These are phyloP conservation scores for Sarotherodon lohbergeri DNA, from an alignment of 2,113 vertebrate genomes.

Conservation along the genomic window DNA sequence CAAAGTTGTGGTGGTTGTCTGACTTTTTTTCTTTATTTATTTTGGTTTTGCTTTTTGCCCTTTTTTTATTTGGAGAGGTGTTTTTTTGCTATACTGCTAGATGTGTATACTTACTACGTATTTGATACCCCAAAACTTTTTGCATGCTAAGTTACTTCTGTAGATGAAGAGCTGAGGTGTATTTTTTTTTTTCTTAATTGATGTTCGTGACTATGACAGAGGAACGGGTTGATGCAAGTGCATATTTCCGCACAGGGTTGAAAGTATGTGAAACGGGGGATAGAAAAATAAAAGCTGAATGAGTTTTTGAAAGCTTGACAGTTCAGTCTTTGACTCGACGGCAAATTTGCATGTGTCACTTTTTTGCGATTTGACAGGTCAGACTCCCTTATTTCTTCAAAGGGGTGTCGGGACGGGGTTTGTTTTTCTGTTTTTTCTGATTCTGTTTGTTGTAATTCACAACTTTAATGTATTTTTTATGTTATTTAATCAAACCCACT, in stretches of 20 bases:
- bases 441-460: slow-evolving; percentile 17
- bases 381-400: slow-evolving; percentile 21
- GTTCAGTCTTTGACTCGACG: background rate
- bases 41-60: background rate
- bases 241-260: slow-evolving; percentile 14
- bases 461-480: slow-evolving; percentile 2
- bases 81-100: slow-evolving; percentile 55
- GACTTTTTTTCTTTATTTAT: background rate
- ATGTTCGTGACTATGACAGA: slow-evolving; percentile 32
- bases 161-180: slow-evolving; percentile 57
- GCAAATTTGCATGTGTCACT: slow-evolving; percentile 14
- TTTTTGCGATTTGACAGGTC: slow-evolving; percentile 12
- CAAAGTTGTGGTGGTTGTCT: slow-evolving; percentile 51
- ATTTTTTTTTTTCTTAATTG: slow-evolving; percentile 11
- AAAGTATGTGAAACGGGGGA: background rate
- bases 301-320: background rate
- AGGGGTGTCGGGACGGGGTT: background rate
- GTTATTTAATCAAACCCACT: slow-evolving; percentile 17
- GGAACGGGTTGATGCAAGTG: slow-evolving; percentile 24
- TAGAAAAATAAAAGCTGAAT: background rate
- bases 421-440: background rate
- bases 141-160: slow-evolving; percentile 69
- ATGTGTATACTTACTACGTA: slow-evolving; percentile 72
- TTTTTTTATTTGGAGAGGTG: slow-evolving; percentile 48
- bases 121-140: slow-evolving; percentile 71